These are phyloP conservation scores for Clarias magur DNA, from an alignment of 2,113 vertebrate genomes.

Conservation along the genomic window DNA sequence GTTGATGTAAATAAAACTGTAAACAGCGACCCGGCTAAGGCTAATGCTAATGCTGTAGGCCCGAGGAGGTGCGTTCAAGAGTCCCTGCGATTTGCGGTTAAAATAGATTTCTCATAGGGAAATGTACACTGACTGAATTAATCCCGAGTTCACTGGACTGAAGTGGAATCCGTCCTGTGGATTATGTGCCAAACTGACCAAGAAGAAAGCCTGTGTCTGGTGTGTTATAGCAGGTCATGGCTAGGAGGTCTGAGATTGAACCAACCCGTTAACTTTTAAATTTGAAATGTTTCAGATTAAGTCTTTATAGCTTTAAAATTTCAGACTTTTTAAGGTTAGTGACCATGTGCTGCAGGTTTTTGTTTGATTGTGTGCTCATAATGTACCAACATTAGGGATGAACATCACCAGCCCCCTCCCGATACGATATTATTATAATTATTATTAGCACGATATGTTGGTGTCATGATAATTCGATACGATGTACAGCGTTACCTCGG, in stretches of 20 bases:
- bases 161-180: not conserved
- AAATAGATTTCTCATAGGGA: not conserved
- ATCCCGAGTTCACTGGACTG: not conserved
- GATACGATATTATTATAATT: too few relatives aligned
- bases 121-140: not conserved
- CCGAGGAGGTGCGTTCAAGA: conserved; percentile 9
- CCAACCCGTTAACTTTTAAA: not conserved
- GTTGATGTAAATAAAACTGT: not conserved
- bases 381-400: too few relatives aligned
- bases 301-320: not conserved
- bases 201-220: not conserved
- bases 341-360: not conserved
- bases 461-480: too few relatives aligned
- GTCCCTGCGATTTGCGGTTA: not conserved
- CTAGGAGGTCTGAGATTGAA: not conserved
- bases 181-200: not conserved
- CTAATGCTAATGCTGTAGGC: not conserved
- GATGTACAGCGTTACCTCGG: too few relatives aligned
- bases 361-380: not conserved
- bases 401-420: too few relatives aligned
- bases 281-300: not conserved
- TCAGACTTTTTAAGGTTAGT: too few relatives aligned
- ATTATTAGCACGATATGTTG: too few relatives aligned
- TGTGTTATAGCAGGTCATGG: not conserved
- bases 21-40: not conserved